Evolutionary conservation across 2,888 invertebrate species (phyloP).

Genomic region (Troilus luridus): DNA sequence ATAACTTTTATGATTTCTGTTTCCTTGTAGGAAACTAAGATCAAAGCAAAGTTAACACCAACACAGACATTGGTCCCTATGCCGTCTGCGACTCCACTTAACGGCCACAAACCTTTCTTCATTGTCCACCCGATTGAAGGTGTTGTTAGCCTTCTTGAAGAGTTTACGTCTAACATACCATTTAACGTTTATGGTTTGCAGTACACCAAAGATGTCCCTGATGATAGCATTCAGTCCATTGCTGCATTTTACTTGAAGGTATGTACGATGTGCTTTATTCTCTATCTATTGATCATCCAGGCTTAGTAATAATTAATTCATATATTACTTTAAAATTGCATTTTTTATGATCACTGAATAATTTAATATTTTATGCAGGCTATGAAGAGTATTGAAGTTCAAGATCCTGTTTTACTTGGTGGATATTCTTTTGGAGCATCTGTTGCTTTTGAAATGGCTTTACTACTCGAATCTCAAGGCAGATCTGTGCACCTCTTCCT

Average conservation of each 20-base stretch:
- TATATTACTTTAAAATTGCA: neutral
- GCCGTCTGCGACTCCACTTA: conserved; percentile 67
- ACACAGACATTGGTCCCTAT: conserved; percentile 63
- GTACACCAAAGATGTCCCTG: conserved; percentile 83
- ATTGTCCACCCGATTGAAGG: conserved; percentile 92
- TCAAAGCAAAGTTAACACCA: conserved; percentile 61
- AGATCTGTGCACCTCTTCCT: conserved; percentile 74
- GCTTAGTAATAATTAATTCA: neutral
- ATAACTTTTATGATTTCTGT: neutral
- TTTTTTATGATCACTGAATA: neutral
- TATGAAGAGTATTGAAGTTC: conserved; percentile 82
- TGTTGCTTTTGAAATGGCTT: conserved; percentile 95
- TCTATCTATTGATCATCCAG: neutral
- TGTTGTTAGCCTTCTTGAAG: conserved; percentile 79
- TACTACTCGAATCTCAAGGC: conserved; percentile 79
- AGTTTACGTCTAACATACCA: conserved; percentile 80
- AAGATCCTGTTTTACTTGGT: conserved; percentile 88
- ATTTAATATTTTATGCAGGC: conserved; percentile 70
- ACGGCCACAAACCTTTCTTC: conserved; percentile 69
- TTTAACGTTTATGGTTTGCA: conserved; percentile 87
- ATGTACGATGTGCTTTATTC: neutral
- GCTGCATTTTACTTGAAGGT: conserved; percentile 79
- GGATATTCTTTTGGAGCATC: conserved; percentile 98
- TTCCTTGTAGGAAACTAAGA: conserved; percentile 23
- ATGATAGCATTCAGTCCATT: conserved; percentile 79